Evolutionary conservation across 2,888 invertebrate species (phyloP).

Genomic region (Mamestra brassicae): DNA sequence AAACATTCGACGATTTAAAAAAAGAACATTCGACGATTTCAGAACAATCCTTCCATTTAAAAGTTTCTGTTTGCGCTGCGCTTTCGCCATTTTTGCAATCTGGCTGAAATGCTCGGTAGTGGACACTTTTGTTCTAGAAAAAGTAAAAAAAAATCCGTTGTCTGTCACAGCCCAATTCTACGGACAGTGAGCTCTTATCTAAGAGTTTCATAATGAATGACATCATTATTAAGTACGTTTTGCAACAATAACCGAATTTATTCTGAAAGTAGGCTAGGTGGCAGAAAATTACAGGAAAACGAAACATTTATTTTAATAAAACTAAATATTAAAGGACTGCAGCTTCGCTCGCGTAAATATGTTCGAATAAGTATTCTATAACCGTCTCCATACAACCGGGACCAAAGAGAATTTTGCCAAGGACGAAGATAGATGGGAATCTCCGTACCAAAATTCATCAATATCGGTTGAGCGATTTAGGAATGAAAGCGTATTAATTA

Average conservation of each 20-base stretch:
- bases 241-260: conserved; percentile 29
- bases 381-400: too few species aligned
- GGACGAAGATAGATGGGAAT: too few species aligned
- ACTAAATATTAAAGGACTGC: too few species aligned
- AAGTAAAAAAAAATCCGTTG: conserved; percentile 1
- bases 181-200: conserved; percentile 27
- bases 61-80: conserved; percentile 5
- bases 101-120: conserved; percentile 38
- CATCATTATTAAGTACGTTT: conserved; percentile 20
- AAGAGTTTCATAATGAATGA: conserved; percentile 38
- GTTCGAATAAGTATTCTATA: too few species aligned
- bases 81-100: conserved; percentile 45
- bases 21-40: not conserved
- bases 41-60: conserved; percentile 21
- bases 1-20: not conserved
- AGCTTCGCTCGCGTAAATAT: too few species aligned
- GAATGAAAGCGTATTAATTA: too few species aligned
- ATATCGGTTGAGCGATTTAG: too few species aligned
- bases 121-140: conserved; percentile 22
- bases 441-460: too few species aligned
- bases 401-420: too few species aligned
- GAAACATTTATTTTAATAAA: too few species aligned
- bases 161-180: conserved; percentile 11
- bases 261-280: not conserved
- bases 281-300: not conserved